These are phyloP conservation scores for Chymomyza costata DNA, from an alignment of 1,140 invertebrate genomes.

Conservation along the genomic window DNA sequence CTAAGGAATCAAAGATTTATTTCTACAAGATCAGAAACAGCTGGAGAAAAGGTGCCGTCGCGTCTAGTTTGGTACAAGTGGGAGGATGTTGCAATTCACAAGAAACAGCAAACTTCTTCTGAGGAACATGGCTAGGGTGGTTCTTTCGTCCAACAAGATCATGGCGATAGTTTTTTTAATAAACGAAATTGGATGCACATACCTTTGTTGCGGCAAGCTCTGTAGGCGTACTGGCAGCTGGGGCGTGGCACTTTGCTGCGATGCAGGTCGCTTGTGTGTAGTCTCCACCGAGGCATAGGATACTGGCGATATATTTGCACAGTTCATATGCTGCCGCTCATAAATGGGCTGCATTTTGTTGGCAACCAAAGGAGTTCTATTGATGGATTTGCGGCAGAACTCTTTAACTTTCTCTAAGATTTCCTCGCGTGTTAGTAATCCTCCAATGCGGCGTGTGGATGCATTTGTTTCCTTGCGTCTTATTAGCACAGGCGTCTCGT, in stretches of 20 bases:
- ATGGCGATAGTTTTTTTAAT: too few species aligned
- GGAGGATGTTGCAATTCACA: too few species aligned
- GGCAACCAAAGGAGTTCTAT: conserved; percentile 36
- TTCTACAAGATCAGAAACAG: too few species aligned
- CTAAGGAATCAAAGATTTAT: too few species aligned
- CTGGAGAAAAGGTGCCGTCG: too few species aligned
- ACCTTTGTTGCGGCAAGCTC: conserved; percentile 52
- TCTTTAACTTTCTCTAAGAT: conserved; percentile 72
- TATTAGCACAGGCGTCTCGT: conserved; percentile 54
- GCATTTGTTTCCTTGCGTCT: conserved; percentile 28
- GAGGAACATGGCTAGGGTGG: too few species aligned
- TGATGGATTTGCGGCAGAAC: conserved; percentile 70
- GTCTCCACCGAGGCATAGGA: conserved; percentile 68
- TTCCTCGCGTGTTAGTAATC: conserved; percentile 63
- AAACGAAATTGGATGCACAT: too few species aligned
- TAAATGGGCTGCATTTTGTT: conserved; percentile 47
- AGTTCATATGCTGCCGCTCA: conserved; percentile 26
- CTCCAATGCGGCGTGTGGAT: conserved; percentile 50
- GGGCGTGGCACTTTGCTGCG: conserved; percentile 37
- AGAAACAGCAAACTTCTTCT: too few species aligned
- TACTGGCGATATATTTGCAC: conserved; percentile 61
- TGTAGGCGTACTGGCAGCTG: conserved; percentile 65
- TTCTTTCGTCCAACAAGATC: too few species aligned
- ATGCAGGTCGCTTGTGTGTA: conserved; percentile 24
- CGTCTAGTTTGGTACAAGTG: too few species aligned